phyloP scores from a whole-genome alignment of 2,113 vertebrate genomes.

The Paradoxurus hermaphroditus region DNA sequence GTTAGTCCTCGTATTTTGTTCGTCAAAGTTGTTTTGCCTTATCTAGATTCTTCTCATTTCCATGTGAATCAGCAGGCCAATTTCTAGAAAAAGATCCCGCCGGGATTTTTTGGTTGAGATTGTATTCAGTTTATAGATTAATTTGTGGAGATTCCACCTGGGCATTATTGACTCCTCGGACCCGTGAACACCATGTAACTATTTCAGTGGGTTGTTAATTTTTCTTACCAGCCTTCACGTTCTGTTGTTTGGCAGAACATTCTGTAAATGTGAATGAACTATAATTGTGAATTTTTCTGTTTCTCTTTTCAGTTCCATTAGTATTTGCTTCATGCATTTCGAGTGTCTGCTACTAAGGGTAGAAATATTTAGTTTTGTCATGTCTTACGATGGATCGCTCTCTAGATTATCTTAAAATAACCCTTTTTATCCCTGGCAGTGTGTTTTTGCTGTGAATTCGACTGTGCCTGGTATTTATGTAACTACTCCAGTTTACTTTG shows the following conservation, averaged over 20 bases:
- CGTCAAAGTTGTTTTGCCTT: neutral
- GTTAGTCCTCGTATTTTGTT: neutral
- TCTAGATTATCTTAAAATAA: neutral
- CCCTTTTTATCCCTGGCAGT: neutral
- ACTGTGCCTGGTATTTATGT: neutral
- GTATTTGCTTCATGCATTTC: neutral
- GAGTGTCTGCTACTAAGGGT: neutral
- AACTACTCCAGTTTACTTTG: neutral
- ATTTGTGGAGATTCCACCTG: neutral
- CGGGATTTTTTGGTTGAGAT: neutral
- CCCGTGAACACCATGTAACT: neutral
- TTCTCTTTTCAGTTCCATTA: neutral
- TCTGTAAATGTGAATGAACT: neutral
- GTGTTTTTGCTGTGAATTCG: neutral
- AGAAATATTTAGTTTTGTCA: neutral
- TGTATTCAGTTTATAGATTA: neutral
- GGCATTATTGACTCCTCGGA: neutral
- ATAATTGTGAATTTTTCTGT: neutral
- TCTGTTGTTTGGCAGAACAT: neutral
- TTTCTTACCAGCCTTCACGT: neutral
- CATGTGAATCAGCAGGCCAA: neutral
- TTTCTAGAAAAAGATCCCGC: neutral
- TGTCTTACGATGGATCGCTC: neutral
- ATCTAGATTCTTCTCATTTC: neutral
- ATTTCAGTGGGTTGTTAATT: neutral